Percentiles rank a stretch among this genome's conserved stretches.
Conservation (phyloP, 1,140 invertebrate species). For the Drosophila kanapiae region DNA sequence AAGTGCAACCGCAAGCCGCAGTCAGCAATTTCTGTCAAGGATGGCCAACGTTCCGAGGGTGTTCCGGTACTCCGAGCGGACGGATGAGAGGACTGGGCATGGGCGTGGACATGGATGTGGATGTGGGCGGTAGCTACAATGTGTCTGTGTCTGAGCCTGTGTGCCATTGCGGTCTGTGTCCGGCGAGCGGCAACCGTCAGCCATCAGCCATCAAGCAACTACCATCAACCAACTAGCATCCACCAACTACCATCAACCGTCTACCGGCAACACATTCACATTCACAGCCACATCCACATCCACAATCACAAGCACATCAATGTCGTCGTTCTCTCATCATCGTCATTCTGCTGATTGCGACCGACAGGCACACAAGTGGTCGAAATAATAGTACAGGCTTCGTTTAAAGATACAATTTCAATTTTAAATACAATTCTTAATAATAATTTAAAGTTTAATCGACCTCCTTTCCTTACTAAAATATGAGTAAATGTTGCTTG, state of each 20-base stretch:
- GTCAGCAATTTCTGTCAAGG: constrained; percentile 71
- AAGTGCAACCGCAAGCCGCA: constrained; percentile 65
- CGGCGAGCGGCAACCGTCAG: constrained; percentile 46
- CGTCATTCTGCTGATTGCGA: constrained; percentile 48
- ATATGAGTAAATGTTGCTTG: too few relatives aligned
- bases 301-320: constrained; percentile 62
- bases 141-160: constrained; percentile 24
- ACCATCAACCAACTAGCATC: constrained; percentile 18
- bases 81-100: not conserved
- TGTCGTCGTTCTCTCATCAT: constrained; percentile 50
- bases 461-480: not conserved
- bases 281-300: constrained; percentile 13
- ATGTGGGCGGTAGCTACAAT: constrained; percentile 34
- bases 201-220: constrained; percentile 18
- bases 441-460: too few relatives aligned
- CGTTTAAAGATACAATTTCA: not conserved
- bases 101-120: constrained; percentile 17
- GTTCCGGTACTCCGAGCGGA: constrained; percentile 13
- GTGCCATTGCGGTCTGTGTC: constrained; percentile 52
- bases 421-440: not conserved
- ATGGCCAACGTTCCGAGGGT: constrained; percentile 45
- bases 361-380: constrained; percentile 29
- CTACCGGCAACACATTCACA: constrained; percentile 34
- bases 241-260: constrained; percentile 21
- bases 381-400: constrained; percentile 7